Evolutionary conservation across 2,113 vertebrate genomes (phyloP), one percentile per base, ranked within the genome.

Genomic region (Danio rerio): DNA sequence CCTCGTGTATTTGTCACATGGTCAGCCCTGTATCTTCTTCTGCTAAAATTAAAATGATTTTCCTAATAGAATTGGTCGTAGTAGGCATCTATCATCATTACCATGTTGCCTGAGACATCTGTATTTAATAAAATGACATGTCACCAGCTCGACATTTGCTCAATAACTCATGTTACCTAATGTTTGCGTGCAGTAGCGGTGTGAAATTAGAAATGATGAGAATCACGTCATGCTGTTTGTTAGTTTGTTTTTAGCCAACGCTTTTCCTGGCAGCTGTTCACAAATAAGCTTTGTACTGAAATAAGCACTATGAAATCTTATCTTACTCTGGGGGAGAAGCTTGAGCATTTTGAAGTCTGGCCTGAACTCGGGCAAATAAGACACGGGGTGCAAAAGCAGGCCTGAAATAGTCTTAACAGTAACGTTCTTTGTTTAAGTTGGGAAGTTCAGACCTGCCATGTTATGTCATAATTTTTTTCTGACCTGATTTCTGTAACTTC

Each of bases 401-500:
- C 18, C 62, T 5, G 47, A 49, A 76, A 31, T 77, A 31, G 74
- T 62, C 58, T 77, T 71, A 66, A 78, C 76, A 78, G 61, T 66
- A 55, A 52, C 76, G 52, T 20, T 52, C 58, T 55, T 78, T 78
- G 76, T 78, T 53, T 52, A 61, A 31, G 61, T 66, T 65, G 50
- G 76, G 61, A 78, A 78, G 47, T 78, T 45, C 61, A 78, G 47
- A 55, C 20, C 47, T 66, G 59, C 61, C 13, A 7, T 50, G 20
- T 53, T 66, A 52, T 13, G 76, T 66, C 76, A 13, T 78, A 45
- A 55, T 55, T 66, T 9, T 66, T 31, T 66, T 66, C 20, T 65
- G 21, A 66, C 76, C 76, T 53, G 59, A 66, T 78, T 78, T 65
- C 61, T 66, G 47, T 43, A 66, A 66, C 56, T 78, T 78, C 76